Percentiles rank a stretch among this genome's conserved stretches.
Evolutionary conservation across 2,888 invertebrate species (phyloP).

Genomic region (Ceriagrion tenellum): DNA sequence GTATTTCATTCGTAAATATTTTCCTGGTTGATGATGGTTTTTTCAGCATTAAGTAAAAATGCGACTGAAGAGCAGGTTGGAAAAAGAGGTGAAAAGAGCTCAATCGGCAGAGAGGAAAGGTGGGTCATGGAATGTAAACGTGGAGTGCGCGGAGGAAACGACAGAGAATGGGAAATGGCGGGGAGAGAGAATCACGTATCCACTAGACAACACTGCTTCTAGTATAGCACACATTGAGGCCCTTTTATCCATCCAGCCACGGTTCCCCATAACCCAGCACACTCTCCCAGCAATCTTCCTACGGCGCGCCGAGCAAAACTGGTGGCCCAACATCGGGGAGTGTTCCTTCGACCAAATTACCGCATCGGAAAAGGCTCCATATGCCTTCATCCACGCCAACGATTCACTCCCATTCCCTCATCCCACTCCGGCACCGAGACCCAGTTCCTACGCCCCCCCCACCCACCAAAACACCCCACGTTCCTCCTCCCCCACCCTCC

Average conservation of each 20-base stretch:
- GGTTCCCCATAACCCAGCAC: background rate
- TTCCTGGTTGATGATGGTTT: no score
- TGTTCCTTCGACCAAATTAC: slow-evolving; percentile 50
- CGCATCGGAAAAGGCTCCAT: slow-evolving; percentile 52
- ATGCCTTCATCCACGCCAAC: background rate
- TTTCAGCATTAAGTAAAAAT: no score
- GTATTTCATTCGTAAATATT: no score
- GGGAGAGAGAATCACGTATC: background rate
- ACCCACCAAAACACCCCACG: background rate
- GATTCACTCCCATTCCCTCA: background rate
- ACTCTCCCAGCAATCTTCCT: background rate
- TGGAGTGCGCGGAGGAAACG: background rate
- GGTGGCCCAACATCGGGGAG: background rate
- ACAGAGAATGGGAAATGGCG: background rate
- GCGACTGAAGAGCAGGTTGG: no score
- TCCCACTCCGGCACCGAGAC: background rate
- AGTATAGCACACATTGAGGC: background rate
- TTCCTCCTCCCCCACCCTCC: background rate
- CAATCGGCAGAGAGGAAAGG: background rate
- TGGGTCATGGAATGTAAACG: background rate
- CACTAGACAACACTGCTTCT: slow-evolving; percentile 11
- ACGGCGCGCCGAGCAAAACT: background rate
- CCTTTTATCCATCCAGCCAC: background rate
- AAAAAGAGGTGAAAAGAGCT: no score
- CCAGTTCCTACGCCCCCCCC: background rate